Evolutionary conservation across 2,888 invertebrate species (phyloP).

Genomic region (Ophonus ardosiacus): DNA sequence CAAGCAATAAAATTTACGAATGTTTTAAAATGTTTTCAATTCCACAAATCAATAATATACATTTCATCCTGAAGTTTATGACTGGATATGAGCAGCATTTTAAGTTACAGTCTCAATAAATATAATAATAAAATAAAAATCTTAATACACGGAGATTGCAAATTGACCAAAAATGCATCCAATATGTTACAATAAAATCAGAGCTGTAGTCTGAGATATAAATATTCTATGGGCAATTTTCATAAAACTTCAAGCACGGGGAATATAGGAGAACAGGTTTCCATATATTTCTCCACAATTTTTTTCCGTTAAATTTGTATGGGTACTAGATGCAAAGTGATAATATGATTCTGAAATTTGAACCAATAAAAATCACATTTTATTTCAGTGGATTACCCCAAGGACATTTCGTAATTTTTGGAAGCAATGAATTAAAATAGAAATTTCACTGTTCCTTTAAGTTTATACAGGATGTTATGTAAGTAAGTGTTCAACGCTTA

Average conservation of each 20-base stretch:
- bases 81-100: slow-evolving; percentile 58
- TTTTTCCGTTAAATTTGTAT: too few species aligned
- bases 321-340: too few species aligned
- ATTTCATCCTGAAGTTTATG: slow-evolving; percentile 60
- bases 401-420: too few species aligned
- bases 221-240: slow-evolving; percentile 61
- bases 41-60: slow-evolving; percentile 59
- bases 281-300: background rate
- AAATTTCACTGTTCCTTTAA: too few species aligned
- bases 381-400: too few species aligned
- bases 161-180: slow-evolving; percentile 58
- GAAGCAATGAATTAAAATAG: too few species aligned
- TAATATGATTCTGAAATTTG: too few species aligned
- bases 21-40: slow-evolving; percentile 60
- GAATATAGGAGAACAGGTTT: background rate
- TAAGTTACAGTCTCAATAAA: slow-evolving; percentile 58
- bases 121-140: slow-evolving; percentile 62
- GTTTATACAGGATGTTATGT: too few species aligned
- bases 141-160: slow-evolving; percentile 56
- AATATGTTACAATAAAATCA: slow-evolving; percentile 53
- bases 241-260: slow-evolving; percentile 34
- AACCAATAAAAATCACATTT: too few species aligned
- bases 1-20: slow-evolving; percentile 53
- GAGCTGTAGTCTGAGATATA: slow-evolving; percentile 23
- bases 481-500: too few species aligned